Base-by-base conservation (phyloP, 2,797 vertebrate species). In the Centroberyx gerrardi region DNA sequence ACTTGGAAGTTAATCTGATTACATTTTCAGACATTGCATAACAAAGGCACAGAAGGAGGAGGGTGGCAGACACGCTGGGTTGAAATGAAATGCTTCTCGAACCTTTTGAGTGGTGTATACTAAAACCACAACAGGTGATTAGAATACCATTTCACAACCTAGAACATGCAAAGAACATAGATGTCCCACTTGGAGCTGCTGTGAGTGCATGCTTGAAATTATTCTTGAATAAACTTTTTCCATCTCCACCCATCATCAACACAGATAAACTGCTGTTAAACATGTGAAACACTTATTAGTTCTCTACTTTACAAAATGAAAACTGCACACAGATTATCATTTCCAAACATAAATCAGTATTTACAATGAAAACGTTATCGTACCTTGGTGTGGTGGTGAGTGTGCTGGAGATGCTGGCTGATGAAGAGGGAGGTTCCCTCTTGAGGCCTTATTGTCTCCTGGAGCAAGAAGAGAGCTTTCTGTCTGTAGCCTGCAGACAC, bases 1-100 rank as follows among this genome's bases (percentile, higher is more conserved):
- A 73, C 15, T 74, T 62, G 17, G 68, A 12, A 48, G 29, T 65
- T 87, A 86, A 88, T 86, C 84, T 76, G 87, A 88, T 88, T 85
- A 86, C 53, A 69, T 62, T 87, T 87, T 73, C 62, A 76, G 75
- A 67, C 53, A 3, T 90, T 90, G 44, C 66, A 63, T 79, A 89
- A 87, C 69, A 46, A 54, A 52, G 62, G 18, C 54, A 56, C 59
- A 46, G 66, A 60, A 78, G 76, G 44, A 72, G 84, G 69, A 65
- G 58, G 72, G 29, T 2, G 33, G 70, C 9, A 42, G 52, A 59
- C 33, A 17, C 48, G 46, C 51, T 61, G 55, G 9, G 46, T 2
- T 58, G n/a, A 42, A 42, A 14, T 4, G 15, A 62, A 72, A 60
- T 49, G 40, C 38, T 68, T 22, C 56, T 66, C 40, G 17, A 56